Base-by-base conservation (phyloP, 2,888 invertebrate genomes). In the Monoplex corrugatus region DNA sequence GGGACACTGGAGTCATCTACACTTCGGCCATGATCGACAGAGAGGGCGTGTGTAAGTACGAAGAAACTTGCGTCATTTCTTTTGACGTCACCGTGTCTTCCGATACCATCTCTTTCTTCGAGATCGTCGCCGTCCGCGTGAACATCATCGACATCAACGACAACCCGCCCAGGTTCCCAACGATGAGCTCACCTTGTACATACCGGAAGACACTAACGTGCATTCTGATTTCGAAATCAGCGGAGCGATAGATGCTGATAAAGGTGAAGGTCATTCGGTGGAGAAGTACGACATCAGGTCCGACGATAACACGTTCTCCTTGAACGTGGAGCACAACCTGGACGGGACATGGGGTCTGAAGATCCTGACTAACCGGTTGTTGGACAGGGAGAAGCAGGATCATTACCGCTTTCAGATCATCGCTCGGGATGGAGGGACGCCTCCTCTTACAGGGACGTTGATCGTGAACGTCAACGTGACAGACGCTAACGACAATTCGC, bases 401-500 rank as follows among this genome's bases (percentile, higher is more conserved):
- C 91, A 87, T 16, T 94, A 94, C 89, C 87, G 89, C 63, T 86
- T 94, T 35, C 89, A 87, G 45, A 91, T 94, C 19, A 89, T 92
- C 13, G 94, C 94, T 72, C 89, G 91, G 72, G 94, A 94, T 90
- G 92, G 93, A 13, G 94, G 94, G 1, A 83, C 28, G 3, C 93
- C 93, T 0, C 91, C 91, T 8, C 88, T 86, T 43, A 91, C 92
- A 0, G 94, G 93, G 5, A 91, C 91, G 2, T 87, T 94, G 16
- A 92, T 90, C 10, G 92, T 94, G 13, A 91, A 92, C 83, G 91
- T 95, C 40, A 92, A 92, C 84, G 93, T 95, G 10, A 92, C 92
- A 8, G 95, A 95, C 90, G 90, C 92, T 10, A 95, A 95, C 88
- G 95, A 95, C 86, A 94, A 94, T 87, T 57, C 91, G 23, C 95